Conservation (phyloP, 2,113 vertebrate species). For the Sprattus sprattus region DNA sequence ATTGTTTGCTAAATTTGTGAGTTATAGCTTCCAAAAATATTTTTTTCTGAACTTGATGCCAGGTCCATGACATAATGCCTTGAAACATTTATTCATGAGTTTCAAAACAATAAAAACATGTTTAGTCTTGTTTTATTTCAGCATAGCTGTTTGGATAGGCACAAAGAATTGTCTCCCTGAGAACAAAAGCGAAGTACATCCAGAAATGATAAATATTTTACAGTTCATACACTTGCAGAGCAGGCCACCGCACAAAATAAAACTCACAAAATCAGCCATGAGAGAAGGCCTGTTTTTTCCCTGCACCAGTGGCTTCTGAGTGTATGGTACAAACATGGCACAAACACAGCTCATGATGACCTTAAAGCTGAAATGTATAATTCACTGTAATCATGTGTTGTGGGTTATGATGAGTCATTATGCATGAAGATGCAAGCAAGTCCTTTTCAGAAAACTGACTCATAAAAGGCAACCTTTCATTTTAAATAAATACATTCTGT, state of each 20-base stretch:
- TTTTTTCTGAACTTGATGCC: background rate
- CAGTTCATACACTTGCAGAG: constrained; percentile 25
- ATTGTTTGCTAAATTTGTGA: no score
- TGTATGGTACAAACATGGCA: background rate
- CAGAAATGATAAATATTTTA: constrained; percentile 43
- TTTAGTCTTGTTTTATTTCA: constrained; percentile 23
- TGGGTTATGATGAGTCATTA: background rate
- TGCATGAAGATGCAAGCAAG: background rate
- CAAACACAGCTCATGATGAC: background rate
- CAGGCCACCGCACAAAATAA: constrained; percentile 9
- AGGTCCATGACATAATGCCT: background rate
- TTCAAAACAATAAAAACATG: constrained; percentile 23
- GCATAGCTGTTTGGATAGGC: constrained; percentile 13
- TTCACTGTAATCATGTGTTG: background rate
- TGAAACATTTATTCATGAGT: constrained; percentile 31
- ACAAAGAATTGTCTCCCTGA: constrained; percentile 18
- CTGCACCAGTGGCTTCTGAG: background rate
- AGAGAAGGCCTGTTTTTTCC: background rate
- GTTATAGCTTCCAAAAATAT: no score
- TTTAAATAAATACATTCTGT: background rate
- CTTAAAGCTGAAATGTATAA: background rate
- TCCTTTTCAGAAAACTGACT: background rate
- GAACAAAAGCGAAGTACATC: constrained; percentile 27
- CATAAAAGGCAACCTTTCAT: background rate
- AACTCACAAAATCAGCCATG: background rate